These are phyloP conservation scores for Henricia sp. DNA, from an alignment of 53 echinoderm and acorn worm species.

Conservation along the genomic window DNA sequence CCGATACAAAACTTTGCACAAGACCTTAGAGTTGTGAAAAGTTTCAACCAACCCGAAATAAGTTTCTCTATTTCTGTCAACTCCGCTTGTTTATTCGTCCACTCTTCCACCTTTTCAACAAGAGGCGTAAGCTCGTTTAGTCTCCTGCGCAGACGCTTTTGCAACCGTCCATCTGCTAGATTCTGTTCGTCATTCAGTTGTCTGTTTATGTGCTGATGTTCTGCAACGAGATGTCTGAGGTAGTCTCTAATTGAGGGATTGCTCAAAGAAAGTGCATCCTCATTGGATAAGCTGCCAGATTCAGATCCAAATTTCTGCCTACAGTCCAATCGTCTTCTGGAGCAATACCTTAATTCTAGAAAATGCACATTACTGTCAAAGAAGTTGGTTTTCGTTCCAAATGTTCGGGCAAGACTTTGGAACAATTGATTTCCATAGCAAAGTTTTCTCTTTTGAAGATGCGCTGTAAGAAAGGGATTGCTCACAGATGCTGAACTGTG, in stretches of 20 bases:
- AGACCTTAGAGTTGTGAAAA: not conserved
- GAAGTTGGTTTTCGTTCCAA: too few species aligned
- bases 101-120: slow-evolving; percentile 48
- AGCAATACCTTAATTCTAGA: slow-evolving; percentile 1
- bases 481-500: not conserved
- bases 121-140: slow-evolving; percentile 51
- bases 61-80: slow-evolving; percentile 52
- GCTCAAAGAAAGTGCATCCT: slow-evolving; percentile 23
- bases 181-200: slow-evolving; percentile 6
- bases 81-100: slow-evolving; percentile 44
- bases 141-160: slow-evolving; percentile 42
- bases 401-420: too few species aligned
- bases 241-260: slow-evolving; percentile 46
- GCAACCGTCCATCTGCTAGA: slow-evolving; percentile 45
- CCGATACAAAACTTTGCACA: not conserved
- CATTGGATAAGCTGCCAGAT: slow-evolving; percentile 11
- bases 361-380: too few species aligned
- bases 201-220: not conserved
- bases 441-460: not conserved
- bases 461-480: not conserved
- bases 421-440: slow-evolving; percentile 16
- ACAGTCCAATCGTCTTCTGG: not conserved
- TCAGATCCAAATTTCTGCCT: slow-evolving; percentile 12
- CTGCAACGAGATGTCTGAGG: slow-evolving; percentile 17
- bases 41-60: slow-evolving; percentile 35